These are phyloP conservation scores for Pandemis cinnamomeana DNA, from an alignment of 2,888 invertebrate genomes.

Conservation along the genomic window DNA sequence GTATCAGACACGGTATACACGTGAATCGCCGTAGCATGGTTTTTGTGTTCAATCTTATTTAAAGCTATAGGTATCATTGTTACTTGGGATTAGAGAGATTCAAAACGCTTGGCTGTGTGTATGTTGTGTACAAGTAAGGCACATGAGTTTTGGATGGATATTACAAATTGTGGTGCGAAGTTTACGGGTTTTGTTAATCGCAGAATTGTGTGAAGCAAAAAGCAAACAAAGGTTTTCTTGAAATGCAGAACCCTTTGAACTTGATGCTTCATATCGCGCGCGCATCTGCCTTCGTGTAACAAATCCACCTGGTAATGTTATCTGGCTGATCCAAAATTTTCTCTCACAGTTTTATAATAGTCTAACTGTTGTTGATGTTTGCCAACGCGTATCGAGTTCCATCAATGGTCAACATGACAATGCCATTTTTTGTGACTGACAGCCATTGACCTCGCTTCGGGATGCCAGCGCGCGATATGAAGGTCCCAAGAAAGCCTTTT, in stretches of 20 bases:
- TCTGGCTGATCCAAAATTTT: constrained; percentile 46
- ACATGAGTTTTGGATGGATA: too few species aligned
- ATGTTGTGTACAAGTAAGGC: neutral
- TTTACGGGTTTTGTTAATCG: neutral
- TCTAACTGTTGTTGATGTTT: constrained; percentile 67
- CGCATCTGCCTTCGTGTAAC: constrained; percentile 32
- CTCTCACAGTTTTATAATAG: constrained; percentile 56
- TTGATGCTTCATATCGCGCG: constrained; percentile 20
- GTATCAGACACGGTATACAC: constrained; percentile 12
- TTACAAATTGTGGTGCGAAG: neutral
- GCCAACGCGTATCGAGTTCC: constrained; percentile 59
- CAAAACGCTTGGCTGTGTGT: too few species aligned
- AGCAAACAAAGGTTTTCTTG: neutral
- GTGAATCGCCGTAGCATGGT: constrained; percentile 2
- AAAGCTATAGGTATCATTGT: neutral
- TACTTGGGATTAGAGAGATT: neutral
- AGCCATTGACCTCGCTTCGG: constrained; percentile 68
- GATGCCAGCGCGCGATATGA: constrained; percentile 54
- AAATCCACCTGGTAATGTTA: constrained; percentile 36
- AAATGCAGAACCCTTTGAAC: constrained; percentile 15
- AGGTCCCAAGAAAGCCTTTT: constrained; percentile 57
- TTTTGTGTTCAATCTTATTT: neutral
- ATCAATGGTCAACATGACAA: constrained; percentile 73
- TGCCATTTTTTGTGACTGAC: constrained; percentile 60
- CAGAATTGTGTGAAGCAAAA: neutral